Evolutionary conservation across 2,113 vertebrate genomes (phyloP).

Genomic region (Lathamus discolor): DNA sequence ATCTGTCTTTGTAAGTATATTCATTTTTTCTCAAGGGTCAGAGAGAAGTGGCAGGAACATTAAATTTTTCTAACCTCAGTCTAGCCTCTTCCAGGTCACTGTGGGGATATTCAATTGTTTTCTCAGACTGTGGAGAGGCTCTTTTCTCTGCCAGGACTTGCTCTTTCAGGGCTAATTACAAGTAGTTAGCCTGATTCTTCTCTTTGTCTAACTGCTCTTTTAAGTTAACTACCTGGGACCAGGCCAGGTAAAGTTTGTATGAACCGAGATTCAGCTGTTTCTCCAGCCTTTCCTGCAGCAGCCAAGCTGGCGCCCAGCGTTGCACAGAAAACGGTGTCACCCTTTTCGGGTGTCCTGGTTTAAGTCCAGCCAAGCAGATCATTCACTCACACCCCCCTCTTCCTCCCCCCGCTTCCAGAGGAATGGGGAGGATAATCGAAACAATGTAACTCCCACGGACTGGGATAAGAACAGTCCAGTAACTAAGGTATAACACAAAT

Average conservation of each 20-base stretch:
- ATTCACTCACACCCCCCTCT: too few relatives aligned
- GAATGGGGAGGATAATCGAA: too few relatives aligned
- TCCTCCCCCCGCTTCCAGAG: too few relatives aligned
- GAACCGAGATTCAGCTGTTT: background rate
- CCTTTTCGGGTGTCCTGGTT: background rate
- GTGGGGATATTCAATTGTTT: background rate
- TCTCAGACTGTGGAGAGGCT: background rate
- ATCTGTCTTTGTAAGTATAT: too few relatives aligned
- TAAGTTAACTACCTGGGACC: background rate
- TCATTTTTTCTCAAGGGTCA: too few relatives aligned
- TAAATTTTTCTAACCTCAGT: too few relatives aligned
- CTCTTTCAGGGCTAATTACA: background rate
- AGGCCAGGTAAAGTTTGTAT: background rate
- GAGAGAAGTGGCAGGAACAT: too few relatives aligned
- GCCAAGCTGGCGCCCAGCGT: background rate
- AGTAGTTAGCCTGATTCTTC: background rate
- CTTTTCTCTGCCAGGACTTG: background rate
- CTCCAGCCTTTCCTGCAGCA: background rate
- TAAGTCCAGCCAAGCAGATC: too few relatives aligned
- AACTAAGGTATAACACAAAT: too few relatives aligned
- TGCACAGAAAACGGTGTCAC: background rate
- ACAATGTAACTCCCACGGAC: too few relatives aligned
- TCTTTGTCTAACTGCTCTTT: background rate
- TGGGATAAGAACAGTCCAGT: too few relatives aligned
- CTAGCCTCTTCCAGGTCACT: too few relatives aligned